These are phyloP conservation scores for Globodera ellingtonae DNA, from an alignment of 1,140 invertebrate genomes.

Conservation along the genomic window DNA sequence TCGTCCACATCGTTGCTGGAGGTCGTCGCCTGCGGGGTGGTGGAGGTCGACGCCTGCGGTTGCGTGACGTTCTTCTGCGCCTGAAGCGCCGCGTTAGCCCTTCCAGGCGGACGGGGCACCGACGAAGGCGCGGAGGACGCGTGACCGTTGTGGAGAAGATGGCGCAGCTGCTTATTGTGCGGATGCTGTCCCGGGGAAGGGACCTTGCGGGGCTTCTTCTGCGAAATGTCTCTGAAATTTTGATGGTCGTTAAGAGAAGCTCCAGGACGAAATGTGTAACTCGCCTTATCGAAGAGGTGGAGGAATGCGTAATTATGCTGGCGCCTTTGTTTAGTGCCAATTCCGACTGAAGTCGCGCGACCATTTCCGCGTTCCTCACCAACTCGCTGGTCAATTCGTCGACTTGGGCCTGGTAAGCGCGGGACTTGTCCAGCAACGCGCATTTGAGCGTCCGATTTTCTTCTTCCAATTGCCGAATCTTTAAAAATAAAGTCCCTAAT, in stretches of 20 bases:
- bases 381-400: conserved; percentile 42
- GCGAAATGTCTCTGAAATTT: neutral
- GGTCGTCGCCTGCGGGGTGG: conserved; percentile 30
- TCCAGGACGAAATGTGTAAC: neutral
- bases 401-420: conserved; percentile 34
- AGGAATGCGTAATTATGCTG: neutral
- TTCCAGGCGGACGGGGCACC: neutral
- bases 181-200: neutral
- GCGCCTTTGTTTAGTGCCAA: conserved; percentile 26
- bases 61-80: neutral
- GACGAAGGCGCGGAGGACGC: neutral
- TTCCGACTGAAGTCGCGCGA: conserved; percentile 40
- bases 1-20: conserved; percentile 41
- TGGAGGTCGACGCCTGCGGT: neutral
- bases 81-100: neutral
- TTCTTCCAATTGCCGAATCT: conserved; percentile 43
- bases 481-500: conserved; percentile 9
- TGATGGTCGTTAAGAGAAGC: neutral
- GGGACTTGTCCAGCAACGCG: conserved; percentile 30
- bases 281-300: neutral
- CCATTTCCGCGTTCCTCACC: conserved; percentile 49
- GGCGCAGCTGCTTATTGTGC: conserved; percentile 5
- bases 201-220: conserved; percentile 1
- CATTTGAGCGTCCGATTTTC: conserved; percentile 43
- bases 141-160: neutral